Conservation (phyloP, 2,888 invertebrate species). For the Trachelus stipa region DNA sequence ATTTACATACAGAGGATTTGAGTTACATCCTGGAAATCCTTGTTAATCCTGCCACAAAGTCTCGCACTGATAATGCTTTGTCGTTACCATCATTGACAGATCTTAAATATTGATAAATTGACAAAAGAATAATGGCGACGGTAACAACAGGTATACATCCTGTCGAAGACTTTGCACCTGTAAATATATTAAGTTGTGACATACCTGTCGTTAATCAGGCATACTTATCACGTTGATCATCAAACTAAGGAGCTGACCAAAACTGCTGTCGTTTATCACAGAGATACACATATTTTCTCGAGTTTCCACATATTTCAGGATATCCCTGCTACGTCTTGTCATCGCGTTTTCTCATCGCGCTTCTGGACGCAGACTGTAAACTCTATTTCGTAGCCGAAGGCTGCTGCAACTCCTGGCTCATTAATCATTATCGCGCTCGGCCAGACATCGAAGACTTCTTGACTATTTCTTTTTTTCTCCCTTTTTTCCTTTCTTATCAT, state of each 20-base stretch:
- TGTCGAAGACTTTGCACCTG: neutral
- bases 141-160: neutral
- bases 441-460: neutral
- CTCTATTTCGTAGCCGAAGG: neutral
- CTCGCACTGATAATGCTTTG: neutral
- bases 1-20: neutral
- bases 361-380: neutral
- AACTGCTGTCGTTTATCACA: neutral
- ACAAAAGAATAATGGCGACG: neutral
- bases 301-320: neutral
- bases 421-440: neutral
- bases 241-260: neutral
- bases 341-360: neutral
- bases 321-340: neutral
- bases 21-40: neutral
- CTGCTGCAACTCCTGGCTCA: neutral
- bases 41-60: too few relatives aligned
- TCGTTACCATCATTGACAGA: neutral
- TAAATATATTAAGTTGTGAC: neutral
- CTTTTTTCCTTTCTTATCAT: neutral
- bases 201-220: neutral
- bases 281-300: neutral
- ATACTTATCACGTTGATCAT: neutral
- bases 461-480: neutral
- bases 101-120: neutral